Conservation (phyloP, 2,888 invertebrate species). For the Cephus nigrinus region DNA sequence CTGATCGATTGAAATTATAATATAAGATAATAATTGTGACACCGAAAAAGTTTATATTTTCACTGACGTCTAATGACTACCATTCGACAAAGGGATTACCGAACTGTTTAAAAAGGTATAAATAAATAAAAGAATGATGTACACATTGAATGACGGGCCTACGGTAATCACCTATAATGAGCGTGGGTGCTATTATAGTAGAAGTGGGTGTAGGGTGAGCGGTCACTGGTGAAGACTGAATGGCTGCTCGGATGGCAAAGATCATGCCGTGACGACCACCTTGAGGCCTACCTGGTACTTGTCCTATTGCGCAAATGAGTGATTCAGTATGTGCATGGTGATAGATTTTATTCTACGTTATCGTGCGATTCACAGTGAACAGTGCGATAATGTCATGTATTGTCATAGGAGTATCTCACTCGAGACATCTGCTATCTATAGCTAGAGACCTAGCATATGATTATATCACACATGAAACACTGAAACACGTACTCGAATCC, state of each 20-base stretch:
- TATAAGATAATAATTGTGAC: background rate
- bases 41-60: background rate
- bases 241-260: conserved; percentile 69
- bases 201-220: conserved; percentile 63
- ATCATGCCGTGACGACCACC: conserved; percentile 76
- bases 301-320: conserved; percentile 67
- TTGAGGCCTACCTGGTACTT: conserved; percentile 74
- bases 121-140: conserved; percentile 21
- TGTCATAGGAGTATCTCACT: conserved; percentile 5
- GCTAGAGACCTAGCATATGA: conserved; percentile 4
- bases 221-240: conserved; percentile 62
- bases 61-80: background rate
- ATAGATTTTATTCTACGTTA: background rate
- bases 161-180: conserved; percentile 65
- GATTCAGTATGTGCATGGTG: conserved; percentile 19
- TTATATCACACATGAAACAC: background rate
- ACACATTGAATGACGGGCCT: conserved; percentile 49
- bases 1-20: background rate
- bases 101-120: conserved; percentile 1
- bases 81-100: background rate
- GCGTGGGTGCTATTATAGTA: conserved; percentile 64
- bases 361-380: background rate
- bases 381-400: conserved; percentile 7
- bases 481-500: background rate
- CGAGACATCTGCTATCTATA: background rate